Evolutionary conservation across 2,888 invertebrate species (phyloP), one percentile per base, ranked within the genome.

Genomic region (Lasius platythorax): DNA sequence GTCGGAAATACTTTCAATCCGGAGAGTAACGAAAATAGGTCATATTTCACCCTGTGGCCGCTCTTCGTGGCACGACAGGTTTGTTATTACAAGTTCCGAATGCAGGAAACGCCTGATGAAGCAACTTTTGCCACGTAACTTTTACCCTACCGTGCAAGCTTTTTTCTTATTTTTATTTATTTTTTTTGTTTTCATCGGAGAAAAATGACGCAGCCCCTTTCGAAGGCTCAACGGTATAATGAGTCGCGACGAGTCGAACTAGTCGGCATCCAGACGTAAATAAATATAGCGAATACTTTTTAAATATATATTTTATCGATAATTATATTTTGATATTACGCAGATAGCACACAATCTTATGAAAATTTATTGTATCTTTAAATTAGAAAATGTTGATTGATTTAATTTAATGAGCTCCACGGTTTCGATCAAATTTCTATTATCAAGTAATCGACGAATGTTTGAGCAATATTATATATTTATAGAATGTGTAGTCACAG

Each of bases 1-100:
- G 79, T 81, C 79, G 79, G 79, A 81, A 81, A 81, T 81, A 81
- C 73, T 81, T 81, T 73, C 79, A 81, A 81, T 81, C 73, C 79
- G 79, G 73, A 37, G 79, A 72, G 61, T 61, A 46, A 81, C 79
- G 79, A 81, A 81, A 81, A 81, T 81, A 72, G 79, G 79, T 81
- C 79, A 81, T 81, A 81, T 73, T 81, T 81, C 73, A 46, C 46
- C 33, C 46, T 30, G 67, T n/a, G 68, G 30, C 4, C 61, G 61
- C 8, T 46, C 28, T 53, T 53, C 46, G 8, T 33, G 58, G 23
- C 46, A 63, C 79, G 79, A 73, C 73, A 46, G 72, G 46, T 73
- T 81, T 81, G 79, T 81, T 81, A 79, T 79, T 79, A 78, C 78
- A 78, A 79, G 79, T 81, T 73, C 79, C 79, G 37, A 81, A 81